phyloP scores from a whole-genome alignment of 2,113 vertebrate genomes.

The Hippocampus zosterae region DNA sequence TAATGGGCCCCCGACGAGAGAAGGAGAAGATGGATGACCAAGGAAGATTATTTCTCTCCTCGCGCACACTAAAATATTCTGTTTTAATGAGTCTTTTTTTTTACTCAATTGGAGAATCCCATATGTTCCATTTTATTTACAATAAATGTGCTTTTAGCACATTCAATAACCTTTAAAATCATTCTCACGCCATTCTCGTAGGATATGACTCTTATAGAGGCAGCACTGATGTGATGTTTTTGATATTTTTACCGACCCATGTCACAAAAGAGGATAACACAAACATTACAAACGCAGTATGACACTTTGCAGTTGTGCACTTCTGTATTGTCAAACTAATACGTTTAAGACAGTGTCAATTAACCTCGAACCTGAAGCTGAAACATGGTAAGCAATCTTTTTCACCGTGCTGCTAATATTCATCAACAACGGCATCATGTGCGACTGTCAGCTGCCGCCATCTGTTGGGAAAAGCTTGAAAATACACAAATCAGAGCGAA shows the following conservation, averaged over 20 bases:
- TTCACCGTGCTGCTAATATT: no score
- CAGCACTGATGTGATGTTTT: not conserved
- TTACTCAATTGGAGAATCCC: constrained; percentile 6
- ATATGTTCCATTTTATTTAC: not conserved
- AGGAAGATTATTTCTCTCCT: constrained; percentile 27
- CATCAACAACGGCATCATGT: not conserved
- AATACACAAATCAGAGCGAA: not conserved
- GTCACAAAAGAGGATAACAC: not conserved
- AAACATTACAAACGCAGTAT: not conserved
- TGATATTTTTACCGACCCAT: not conserved
- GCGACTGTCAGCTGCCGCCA: constrained; percentile 22
- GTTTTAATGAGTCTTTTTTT: constrained; percentile 7
- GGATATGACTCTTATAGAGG: not conserved
- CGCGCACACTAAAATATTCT: constrained; percentile 1
- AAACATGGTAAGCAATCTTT: no score
- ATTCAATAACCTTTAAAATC: not conserved
- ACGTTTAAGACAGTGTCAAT: not conserved
- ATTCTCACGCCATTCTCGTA: not conserved
- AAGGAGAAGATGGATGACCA: constrained; percentile 30
- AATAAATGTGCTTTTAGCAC: not conserved
- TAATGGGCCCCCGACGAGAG: constrained; percentile 36
- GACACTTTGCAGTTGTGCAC: not conserved
- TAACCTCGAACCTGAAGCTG: not conserved
- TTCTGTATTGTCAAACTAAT: not conserved
- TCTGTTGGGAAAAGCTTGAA: constrained; percentile 18